These are phyloP conservation scores for Xylota segnis DNA, from an alignment of 2,888 invertebrate genomes.

Conservation along the genomic window DNA sequence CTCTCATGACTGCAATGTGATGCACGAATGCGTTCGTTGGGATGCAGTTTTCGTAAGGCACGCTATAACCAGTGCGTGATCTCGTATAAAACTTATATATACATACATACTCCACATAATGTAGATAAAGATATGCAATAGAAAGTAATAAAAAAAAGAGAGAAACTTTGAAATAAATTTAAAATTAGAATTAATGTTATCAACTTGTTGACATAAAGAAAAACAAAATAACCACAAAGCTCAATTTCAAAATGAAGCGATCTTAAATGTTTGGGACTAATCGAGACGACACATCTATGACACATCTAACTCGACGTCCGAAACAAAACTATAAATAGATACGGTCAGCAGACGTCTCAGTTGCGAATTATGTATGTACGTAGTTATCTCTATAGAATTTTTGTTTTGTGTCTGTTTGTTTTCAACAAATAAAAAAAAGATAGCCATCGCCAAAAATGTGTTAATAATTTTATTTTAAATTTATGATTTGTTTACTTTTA, in stretches of 20 bases:
- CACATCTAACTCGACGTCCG: constrained; percentile 24
- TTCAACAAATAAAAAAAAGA: not conserved
- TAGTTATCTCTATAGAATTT: not conserved
- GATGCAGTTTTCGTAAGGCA: not conserved
- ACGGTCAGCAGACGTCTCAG: constrained; percentile 13
- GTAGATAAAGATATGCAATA: too few relatives aligned
- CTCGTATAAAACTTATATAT: not conserved
- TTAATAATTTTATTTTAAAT: constrained; percentile 18
- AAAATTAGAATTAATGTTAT: constrained; percentile 26
- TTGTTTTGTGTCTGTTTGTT: not conserved
- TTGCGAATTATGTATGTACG: constrained; percentile 5
- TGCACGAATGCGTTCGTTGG: not conserved
- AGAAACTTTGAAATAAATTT: not conserved
- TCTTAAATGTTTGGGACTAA: not conserved
- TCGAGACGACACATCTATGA: constrained; percentile 21
- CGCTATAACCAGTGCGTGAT: constrained; percentile 1
- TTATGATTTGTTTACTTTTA: constrained; percentile 10
- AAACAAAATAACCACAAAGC: constrained; percentile 6
- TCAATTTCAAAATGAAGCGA: constrained; percentile 2
- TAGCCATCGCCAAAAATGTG: not conserved
- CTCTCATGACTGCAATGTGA: constrained; percentile 1
- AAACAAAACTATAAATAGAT: constrained; percentile 20
- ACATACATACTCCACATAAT: not conserved
- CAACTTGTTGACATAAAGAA: constrained; percentile 27
- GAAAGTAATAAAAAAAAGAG: not conserved